A percentile compares a stretch with the other conserved stretches of the same genome.
Conservation (phyloP, 1,140 invertebrate genomes). For the Drepana arcuata region DNA sequence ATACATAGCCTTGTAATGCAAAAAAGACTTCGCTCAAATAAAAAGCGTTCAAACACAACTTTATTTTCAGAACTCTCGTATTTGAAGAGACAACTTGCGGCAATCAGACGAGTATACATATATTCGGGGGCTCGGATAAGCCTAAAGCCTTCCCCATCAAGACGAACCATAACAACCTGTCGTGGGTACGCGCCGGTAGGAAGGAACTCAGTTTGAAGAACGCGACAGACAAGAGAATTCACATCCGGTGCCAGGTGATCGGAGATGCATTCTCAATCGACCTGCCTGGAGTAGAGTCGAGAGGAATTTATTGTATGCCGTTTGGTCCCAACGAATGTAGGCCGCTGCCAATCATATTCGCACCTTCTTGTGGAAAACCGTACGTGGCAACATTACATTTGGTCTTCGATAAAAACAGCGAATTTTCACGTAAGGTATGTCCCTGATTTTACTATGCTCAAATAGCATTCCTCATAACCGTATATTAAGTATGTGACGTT, state of each 20-base stretch:
- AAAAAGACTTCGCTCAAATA: too few species aligned
- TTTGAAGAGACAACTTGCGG: constrained; percentile 40
- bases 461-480: too few species aligned
- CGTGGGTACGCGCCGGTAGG: constrained; percentile 41
- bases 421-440: constrained; percentile 45
- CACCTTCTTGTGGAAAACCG: constrained; percentile 27
- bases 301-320: constrained; percentile 33
- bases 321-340: constrained; percentile 43
- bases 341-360: constrained; percentile 37
- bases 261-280: constrained; percentile 52
- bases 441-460: too few species aligned
- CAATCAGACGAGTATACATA: constrained; percentile 25
- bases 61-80: constrained; percentile 31
- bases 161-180: constrained; percentile 40
- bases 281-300: constrained; percentile 29
- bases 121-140: constrained; percentile 34
- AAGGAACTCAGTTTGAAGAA: constrained; percentile 57
- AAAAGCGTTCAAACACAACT: constrained; percentile 1
- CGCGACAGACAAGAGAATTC: constrained; percentile 35
- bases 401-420: constrained; percentile 40
- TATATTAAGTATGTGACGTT: too few species aligned
- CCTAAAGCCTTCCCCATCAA: constrained; percentile 51
- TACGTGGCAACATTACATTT: constrained; percentile 35
- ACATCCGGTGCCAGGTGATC: constrained; percentile 44
- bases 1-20: too few species aligned